Evolutionary conservation across 2,797 vertebrate species (phyloP), one percentile per base, ranked within the genome.

Genomic region (Anisognathus igniventris): DNA sequence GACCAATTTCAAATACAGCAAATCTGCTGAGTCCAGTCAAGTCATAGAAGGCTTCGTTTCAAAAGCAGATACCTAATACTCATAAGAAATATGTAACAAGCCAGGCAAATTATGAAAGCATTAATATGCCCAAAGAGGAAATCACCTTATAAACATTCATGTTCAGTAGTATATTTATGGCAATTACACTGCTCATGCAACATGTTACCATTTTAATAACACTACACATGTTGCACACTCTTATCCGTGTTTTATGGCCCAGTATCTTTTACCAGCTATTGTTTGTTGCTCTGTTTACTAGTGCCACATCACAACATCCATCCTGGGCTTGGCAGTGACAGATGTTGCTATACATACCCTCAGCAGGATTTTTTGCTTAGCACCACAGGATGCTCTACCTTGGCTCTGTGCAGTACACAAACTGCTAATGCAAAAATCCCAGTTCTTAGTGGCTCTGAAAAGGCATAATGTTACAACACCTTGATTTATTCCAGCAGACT

Each of bases 1-100:
- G 80, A 98, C 98, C 97, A 96, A 95, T 98, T 98, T 98, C 96
- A 98, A 89, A 98, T 97, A 96, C 97, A 97, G 95, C 97, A 96
- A 97, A 98, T 97, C 97, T 98, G 98, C 82, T 98, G 97, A 95
- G 97, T 96, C 58, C 56, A 75, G 47, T 12, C 13, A 87, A 84
- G 54, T 51, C 25, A 12, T 15, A 84, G 72, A 67, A 54, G 31
- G 42, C 45, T 65, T 24, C 1, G 4, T 84, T 90, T 62, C 65
- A 86, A 81, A 83, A 56, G 62, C 1, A 3, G 73, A 31, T 28
- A 33, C 31, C 17, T 54, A 47, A 57, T 25, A 25, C 20, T 80
- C 12, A 39, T 19, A 57, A 3, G 37, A 92, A 77, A 75, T 15
- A 51, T 1, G 14, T 40, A 92, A 75, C 22, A 57, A 80, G 31